A percentile compares a stretch with the other conserved stretches of the same genome.
Conservation (phyloP, 2,888 invertebrate species). For the Diploptera punctata region DNA sequence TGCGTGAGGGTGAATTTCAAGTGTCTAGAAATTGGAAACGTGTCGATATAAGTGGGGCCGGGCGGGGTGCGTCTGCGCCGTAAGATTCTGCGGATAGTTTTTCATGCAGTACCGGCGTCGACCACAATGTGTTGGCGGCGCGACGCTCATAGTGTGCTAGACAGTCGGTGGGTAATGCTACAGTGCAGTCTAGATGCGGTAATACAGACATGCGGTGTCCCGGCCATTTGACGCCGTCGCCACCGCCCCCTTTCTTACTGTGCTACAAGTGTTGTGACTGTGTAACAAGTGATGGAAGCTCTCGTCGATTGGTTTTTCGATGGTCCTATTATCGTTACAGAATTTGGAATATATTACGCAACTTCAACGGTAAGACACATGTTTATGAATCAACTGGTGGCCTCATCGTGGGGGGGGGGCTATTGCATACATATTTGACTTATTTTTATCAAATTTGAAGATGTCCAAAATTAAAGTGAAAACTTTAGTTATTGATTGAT, state of each 20-base stretch:
- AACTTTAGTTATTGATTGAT: too few relatives aligned
- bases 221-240: neutral
- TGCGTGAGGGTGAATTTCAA: too few relatives aligned
- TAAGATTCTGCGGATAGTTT: slow-evolving; percentile 26
- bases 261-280: slow-evolving; percentile 4
- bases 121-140: too few relatives aligned
- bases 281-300: slow-evolving; percentile 44
- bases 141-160: neutral
- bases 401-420: too few relatives aligned
- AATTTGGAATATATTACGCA: slow-evolving; percentile 34
- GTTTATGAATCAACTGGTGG: too few relatives aligned
- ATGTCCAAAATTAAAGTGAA: too few relatives aligned
- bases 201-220: neutral
- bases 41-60: too few relatives aligned
- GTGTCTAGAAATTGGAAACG: too few relatives aligned
- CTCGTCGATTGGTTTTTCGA: slow-evolving; percentile 47
- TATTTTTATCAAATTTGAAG: too few relatives aligned
- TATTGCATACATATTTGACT: too few relatives aligned
- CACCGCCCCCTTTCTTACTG: too few relatives aligned
- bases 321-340: slow-evolving; percentile 35
- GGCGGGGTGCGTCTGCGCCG: slow-evolving; percentile 11
- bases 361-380: slow-evolving; percentile 19
- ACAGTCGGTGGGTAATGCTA: neutral
- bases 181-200: slow-evolving; percentile 17
- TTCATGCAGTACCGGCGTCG: slow-evolving; percentile 1